Evolutionary conservation across 2,888 invertebrate species (phyloP).

Genomic region (Enoplolaimus lenunculus): DNA sequence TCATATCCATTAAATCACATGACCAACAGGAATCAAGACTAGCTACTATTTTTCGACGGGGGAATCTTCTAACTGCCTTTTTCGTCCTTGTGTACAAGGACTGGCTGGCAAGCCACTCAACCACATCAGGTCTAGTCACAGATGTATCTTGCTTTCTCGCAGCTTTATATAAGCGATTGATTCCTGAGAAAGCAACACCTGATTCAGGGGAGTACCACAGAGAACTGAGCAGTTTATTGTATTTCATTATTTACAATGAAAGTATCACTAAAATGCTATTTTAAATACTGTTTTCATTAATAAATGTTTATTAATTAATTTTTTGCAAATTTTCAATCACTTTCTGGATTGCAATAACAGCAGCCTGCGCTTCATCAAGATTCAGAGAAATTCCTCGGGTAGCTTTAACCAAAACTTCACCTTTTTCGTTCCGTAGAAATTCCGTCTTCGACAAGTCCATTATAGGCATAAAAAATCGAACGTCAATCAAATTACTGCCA

Average conservation of each 20-base stretch:
- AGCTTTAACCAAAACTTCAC: background rate
- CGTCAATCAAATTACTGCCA: background rate
- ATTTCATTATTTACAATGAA: background rate
- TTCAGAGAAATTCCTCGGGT: background rate
- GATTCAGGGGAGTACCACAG: slow-evolving; percentile 8
- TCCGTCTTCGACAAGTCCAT: background rate
- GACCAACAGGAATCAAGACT: background rate
- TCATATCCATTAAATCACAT: background rate
- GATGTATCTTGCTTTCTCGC: background rate
- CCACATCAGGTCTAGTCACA: background rate
- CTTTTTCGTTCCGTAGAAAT: background rate
- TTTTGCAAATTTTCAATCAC: background rate
- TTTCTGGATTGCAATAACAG: background rate
- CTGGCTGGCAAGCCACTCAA: background rate
- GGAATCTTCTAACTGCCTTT: background rate
- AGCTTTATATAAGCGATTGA: background rate
- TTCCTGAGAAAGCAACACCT: background rate
- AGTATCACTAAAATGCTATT: background rate
- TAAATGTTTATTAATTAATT: background rate
- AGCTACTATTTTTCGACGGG: background rate
- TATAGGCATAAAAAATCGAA: background rate
- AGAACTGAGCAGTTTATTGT: background rate
- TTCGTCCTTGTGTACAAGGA: background rate
- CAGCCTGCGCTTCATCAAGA: background rate
- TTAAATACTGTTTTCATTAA: background rate